These are phyloP conservation scores for Clunio marinus DNA, from an alignment of 2,888 invertebrate genomes.

Conservation along the genomic window DNA sequence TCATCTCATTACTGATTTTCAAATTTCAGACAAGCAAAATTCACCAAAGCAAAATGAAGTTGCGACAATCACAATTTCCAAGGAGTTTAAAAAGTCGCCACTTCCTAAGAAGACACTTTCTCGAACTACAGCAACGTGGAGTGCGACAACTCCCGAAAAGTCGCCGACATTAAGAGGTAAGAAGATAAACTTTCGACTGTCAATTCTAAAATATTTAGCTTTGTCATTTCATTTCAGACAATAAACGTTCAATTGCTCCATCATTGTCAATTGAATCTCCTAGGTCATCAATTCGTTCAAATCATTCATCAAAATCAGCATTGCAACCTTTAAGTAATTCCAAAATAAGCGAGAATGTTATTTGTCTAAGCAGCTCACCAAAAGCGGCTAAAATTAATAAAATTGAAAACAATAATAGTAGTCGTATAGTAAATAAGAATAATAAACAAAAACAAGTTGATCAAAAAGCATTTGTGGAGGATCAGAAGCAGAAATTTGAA, in stretches of 20 bases:
- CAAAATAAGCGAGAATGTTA: conserved; percentile 1
- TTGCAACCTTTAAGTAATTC: not conserved
- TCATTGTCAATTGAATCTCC: conserved; percentile 11
- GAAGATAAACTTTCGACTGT: not conserved
- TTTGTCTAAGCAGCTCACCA: conserved; percentile 5
- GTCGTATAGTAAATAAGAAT: conserved; percentile 33
- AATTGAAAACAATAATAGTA: conserved; percentile 32
- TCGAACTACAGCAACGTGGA: too few species aligned
- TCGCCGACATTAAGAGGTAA: conserved; percentile 23
- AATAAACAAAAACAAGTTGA: conserved; percentile 11
- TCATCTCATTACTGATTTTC: too few species aligned
- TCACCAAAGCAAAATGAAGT: not conserved
- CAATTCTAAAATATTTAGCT: not conserved
- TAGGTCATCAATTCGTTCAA: conserved; percentile 22
- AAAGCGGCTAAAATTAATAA: conserved; percentile 20
- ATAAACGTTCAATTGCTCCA: conserved; percentile 7
- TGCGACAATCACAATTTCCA: too few species aligned
- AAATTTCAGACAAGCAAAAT: too few species aligned
- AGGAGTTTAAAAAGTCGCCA: conserved; percentile 29
- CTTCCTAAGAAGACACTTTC: conserved; percentile 23
- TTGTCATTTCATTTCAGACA: conserved; percentile 29
- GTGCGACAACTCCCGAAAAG: conserved; percentile 3
- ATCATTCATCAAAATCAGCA: conserved; percentile 24
- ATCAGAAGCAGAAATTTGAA: conserved; percentile 24
- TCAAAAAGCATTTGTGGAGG: conserved; percentile 16